Base-by-base conservation (phyloP, 2,797 vertebrate species). In the Hippopotamyrus pictus region DNA sequence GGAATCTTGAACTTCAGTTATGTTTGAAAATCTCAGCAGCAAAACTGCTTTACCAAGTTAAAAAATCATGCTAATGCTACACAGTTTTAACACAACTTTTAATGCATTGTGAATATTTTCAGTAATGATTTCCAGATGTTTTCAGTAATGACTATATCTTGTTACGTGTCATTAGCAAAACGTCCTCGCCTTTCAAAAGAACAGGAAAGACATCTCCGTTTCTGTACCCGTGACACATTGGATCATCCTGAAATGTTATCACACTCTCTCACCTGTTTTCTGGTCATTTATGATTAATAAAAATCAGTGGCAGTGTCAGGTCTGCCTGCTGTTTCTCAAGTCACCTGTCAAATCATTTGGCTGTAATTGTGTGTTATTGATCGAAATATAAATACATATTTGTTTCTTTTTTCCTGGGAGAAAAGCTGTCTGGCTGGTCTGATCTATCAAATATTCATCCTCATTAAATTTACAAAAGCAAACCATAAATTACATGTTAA, bases 391-490 rank as follows among this genome's bases (percentile, higher is more conserved):
- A 46, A 48, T 25, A 48, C 19, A 84, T 79, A 50, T 12, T n/a
- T 84, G 3, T 46, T 84, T 46, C 44, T 84, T 59, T 89, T 89
- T 76, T 12, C 33, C 76, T 6, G 33, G 76, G 87, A 44, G 59
- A 88, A 37, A 50, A 29, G 17, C 29, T 59, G 86, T 46, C 46
- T 76, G 88, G 69, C 62, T 17, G 82, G 54, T 88, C 89, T 90
- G 89, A 22, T 51, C 11, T 84, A 90, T 93, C n/a, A 92, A 93
- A 93, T 90, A 92, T 93, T 59, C 82, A 92, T 91, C 33, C 48
- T 51, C 86, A 90, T 91, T 91, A 90, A 91, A 93, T 88, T 90
- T 89, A 89, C 87, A 85, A 25, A 48, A 48, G 88, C 79, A 90
- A 25, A 9, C 82, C 22, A 65, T 89, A 37, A 46, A 69, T 89